Evolutionary conservation across 2,113 vertebrate species (phyloP).

Genomic region (Zootoca vivipara): DNA sequence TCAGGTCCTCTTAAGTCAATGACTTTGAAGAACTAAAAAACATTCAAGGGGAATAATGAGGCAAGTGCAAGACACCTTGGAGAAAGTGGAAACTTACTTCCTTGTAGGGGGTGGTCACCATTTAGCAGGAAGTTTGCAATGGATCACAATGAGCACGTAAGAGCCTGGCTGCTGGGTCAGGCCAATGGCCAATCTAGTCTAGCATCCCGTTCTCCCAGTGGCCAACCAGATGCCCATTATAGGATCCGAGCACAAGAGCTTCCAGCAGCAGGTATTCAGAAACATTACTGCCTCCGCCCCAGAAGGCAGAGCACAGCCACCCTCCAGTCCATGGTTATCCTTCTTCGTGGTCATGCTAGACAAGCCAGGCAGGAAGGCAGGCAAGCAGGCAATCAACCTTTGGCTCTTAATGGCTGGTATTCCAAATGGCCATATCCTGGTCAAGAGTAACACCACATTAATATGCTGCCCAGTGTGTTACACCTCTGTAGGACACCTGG

Average conservation of each 20-base stretch:
- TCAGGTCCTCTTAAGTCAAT: neutral
- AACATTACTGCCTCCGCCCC: too few species aligned
- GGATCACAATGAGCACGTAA: neutral
- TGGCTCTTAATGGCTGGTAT: neutral
- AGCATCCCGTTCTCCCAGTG: too few species aligned
- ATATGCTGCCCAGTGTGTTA: too few species aligned
- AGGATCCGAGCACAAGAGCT: too few species aligned
- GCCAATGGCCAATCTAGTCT: too few species aligned
- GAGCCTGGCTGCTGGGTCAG: too few species aligned
- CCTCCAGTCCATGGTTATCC: too few species aligned
- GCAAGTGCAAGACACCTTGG: neutral
- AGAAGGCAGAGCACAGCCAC: too few species aligned
- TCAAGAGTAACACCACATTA: neutral
- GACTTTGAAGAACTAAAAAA: neutral
- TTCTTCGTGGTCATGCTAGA: neutral
- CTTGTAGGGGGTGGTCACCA: rapidly evolving
- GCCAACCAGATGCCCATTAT: too few species aligned
- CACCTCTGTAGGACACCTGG: rapidly evolving
- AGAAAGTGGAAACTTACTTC: neutral
- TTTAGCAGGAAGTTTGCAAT: neutral
- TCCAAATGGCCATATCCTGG: too few species aligned
- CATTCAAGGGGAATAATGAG: neutral
- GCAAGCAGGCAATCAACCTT: neutral
- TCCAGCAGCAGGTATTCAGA: too few species aligned
- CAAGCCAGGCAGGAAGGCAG: neutral